Base-by-base conservation (phyloP, 2,113 vertebrate species). In the Vulpes ferrilata region DNA sequence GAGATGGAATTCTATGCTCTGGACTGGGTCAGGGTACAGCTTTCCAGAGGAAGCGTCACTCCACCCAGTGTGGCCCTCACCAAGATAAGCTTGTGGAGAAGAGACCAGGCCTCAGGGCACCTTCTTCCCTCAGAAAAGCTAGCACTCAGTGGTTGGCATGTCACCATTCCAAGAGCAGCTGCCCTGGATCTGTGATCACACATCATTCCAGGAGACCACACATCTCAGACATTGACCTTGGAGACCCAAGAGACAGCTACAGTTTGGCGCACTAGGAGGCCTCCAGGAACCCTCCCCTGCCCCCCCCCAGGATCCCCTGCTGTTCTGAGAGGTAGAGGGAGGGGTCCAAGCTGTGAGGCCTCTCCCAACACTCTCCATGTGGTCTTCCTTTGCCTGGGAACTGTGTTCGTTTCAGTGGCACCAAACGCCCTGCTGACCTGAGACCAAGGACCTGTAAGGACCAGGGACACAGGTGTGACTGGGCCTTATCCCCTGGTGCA, bases 31-130 rank as follows among this genome's bases (percentile, higher is more conserved):
- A 0, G 51, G 48, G 30, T 22, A 5, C 5, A 48, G 51, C 7
- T 16, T 60, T 43, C 57, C 17, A 6, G 53, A 13, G 35, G 53
- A 76, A 20, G 5, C 0, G 1, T 7, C 7, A 11, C 51, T 27
- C 55, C 43, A 0, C 71, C 65, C n/a, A 7, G 3, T 0, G 0
- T 1, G 12, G 30, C 38, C 35, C 27, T 23, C 1, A 27, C 30
- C 10, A 12, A 7, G 76, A n/a, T 8, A n/a, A 38, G 20, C 48
- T 27, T 19, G 7, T 55, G 0, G 1, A 25, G 53, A 43, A n/a
- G 55, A 60, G 7, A 32, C 23, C 1, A n/a, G 67, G 43, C 27
- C 11, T 2, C 0, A 9, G 8, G 55, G 2, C 38, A 60, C 74
- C 13, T 22, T n/a, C 38, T 38, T 10, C 5, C 51, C 15, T 82